Evolutionary conservation across 2,113 vertebrate genomes (phyloP).

Genomic region (Ciconia stormi): DNA sequence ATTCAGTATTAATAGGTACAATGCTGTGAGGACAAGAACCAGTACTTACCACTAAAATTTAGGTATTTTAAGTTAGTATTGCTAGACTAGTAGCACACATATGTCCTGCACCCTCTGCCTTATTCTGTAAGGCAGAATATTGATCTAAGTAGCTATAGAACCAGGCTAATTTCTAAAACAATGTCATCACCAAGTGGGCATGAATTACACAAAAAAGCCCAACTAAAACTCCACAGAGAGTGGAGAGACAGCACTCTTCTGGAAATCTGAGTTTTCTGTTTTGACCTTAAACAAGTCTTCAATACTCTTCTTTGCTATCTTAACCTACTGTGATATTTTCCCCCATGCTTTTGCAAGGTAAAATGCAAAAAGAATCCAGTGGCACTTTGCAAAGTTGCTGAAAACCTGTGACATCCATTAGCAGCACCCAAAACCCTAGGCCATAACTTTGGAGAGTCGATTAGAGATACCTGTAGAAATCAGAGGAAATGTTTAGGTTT

Average conservation of each 20-base stretch:
- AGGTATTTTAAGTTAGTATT: not conserved
- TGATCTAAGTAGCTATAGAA: not conserved
- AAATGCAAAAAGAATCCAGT: not conserved
- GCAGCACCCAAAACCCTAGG: not conserved
- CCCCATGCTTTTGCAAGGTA: not conserved
- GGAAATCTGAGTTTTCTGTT: not conserved
- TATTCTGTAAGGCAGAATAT: not conserved
- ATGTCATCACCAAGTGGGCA: not conserved
- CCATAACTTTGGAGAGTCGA: not conserved
- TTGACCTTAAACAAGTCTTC: not conserved
- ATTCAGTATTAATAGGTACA: not conserved
- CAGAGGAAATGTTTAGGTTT: not conserved
- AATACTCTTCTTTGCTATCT: not conserved
- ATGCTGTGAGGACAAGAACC: not conserved
- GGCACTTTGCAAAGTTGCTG: not conserved
- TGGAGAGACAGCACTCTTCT: not conserved
- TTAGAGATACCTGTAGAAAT: not conserved
- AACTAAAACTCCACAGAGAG: not conserved
- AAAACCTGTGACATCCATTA: not conserved
- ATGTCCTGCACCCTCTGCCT: not conserved
- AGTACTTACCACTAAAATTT: not conserved
- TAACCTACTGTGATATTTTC: not conserved
- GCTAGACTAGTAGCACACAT: not conserved
- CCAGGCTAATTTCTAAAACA: not conserved
- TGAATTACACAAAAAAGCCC: not conserved